Evolutionary conservation across 2,888 invertebrate genomes (phyloP), one percentile per base, ranked within the genome.

Genomic region (Halocaridina rubra): DNA sequence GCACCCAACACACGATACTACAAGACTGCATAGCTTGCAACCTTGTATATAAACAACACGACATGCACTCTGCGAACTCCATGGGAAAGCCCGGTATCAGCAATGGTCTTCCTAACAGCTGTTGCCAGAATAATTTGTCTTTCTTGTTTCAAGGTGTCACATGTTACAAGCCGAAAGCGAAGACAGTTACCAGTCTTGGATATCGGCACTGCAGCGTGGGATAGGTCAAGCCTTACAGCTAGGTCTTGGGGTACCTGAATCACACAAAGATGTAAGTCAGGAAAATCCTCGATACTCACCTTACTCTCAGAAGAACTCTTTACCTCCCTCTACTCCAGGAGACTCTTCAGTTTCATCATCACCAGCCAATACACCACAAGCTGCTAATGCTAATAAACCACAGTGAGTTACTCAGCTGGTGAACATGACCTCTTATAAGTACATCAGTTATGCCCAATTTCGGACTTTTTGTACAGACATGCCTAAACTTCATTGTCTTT

Each of bases 161-260:
- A 95, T 98, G 92, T 93, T 99, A n/a, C 99, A 99, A 93, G 98
- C 99, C 0, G 98, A 99, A 91, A 96, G 97, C 0, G 97, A 97
- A 89, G 96, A 96, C 90, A 95, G 97, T 93, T 88, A 84, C 53
- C 33, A 74, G 8, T 71, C 94, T 19, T 99, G 99, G 98, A 95
- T 98, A 77, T 92, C 94, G 2, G 96, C 98, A 0, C 92, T 98
- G 89, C 98, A 98, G 91, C 94, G 95, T 89, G 96, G 95, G 27
- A 97, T 97, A 89, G 95, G 96, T 2, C 94, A 95, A 19, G 97
- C 97, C 16, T 94, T 95, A 89, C 95, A 95, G 89, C 30, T 46
- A 29, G 27, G 81, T 7, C 30, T 46, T 22, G 27, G 81, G 5
- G 10, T 53, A 8, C 74, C 46, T 32, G 74, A 80, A 3, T 61